Evolutionary conservation across 1,140 invertebrate species (phyloP), one percentile per base, ranked within the genome.

Genomic region (Agraylea sexmaculata): DNA sequence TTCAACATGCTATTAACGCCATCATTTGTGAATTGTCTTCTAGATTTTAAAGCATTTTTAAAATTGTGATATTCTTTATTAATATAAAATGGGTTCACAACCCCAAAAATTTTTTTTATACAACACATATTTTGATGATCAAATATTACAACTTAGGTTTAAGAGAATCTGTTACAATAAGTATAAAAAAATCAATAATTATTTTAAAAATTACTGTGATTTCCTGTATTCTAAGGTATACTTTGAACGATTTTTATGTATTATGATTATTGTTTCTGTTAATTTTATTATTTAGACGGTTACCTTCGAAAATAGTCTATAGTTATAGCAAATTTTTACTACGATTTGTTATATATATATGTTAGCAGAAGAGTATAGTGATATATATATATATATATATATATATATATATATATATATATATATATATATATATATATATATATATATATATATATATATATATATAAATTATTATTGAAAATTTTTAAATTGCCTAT

Each of bases 241-340:
- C 50, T 46, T 47, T 47, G 46, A 48, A 51, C 50, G 47, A 47
- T 36, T 23, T 36, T 35, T 15, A 8, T 17, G 29, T 31, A 18
- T 37, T 33, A 27, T 28, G 28, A 13, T 4, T 25, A 11, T 12
- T 11, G 31, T 25, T 12, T 25, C 7, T 8, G 7, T 12, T 25
- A 25, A 25, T 12, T 12, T 25, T 8, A 25, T 25, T 12, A 25
- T 8, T 8, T 8, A 7, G 12, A 12, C n/a, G 23, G 12, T 25
- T 25, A n/a, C n/a, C n/a, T n/a, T n/a, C n/a, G n/a, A n/a, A n/a
- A n/a, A n/a, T n/a, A n/a, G n/a, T n/a, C n/a, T n/a, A n/a, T n/a
- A n/a, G n/a, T n/a, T n/a, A n/a, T n/a, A n/a, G n/a, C n/a, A n/a
- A n/a, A n/a, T n/a, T n/a, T n/a, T n/a, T n/a, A n/a, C n/a, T n/a